These are phyloP conservation scores for Gari tellinella DNA, from an alignment of 2,888 invertebrate genomes.

Conservation along the genomic window DNA sequence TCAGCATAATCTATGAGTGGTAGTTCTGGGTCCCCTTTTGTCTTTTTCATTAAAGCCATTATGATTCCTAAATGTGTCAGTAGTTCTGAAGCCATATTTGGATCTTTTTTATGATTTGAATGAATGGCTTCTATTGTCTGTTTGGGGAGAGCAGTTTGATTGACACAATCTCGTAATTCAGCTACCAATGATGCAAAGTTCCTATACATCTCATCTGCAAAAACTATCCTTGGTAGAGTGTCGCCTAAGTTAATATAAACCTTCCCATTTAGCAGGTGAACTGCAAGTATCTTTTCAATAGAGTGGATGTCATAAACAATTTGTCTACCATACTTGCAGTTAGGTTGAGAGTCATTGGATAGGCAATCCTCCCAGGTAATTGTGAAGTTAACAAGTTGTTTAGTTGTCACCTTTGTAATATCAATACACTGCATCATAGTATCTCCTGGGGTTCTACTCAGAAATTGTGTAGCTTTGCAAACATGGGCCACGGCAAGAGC, in stretches of 20 bases:
- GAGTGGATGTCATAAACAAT: constrained; percentile 53
- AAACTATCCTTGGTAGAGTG: constrained; percentile 46
- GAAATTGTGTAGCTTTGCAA: constrained; percentile 33
- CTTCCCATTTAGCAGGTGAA: constrained; percentile 43
- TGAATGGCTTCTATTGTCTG: constrained; percentile 40
- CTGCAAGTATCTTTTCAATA: constrained; percentile 55
- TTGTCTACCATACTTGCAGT: constrained; percentile 42
- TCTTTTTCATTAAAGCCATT: constrained; percentile 58
- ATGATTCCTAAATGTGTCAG: constrained; percentile 59
- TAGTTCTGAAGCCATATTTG: constrained; percentile 40
- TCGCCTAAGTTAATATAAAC: constrained; percentile 22
- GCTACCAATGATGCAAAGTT: constrained; percentile 45
- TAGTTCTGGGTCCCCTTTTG: constrained; percentile 46
- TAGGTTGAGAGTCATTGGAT: constrained; percentile 49
- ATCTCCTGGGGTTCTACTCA: constrained; percentile 13
- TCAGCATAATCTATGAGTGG: constrained; percentile 56
- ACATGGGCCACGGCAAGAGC: constrained; percentile 11
- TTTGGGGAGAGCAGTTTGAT: constrained; percentile 46
- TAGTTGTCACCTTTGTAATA: constrained; percentile 33
- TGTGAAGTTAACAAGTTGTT: background rate
- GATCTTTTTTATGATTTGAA: constrained; percentile 30
- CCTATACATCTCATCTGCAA: constrained; percentile 62
- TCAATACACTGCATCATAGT: constrained; percentile 22
- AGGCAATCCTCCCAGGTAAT: constrained; percentile 35
- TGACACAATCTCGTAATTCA: constrained; percentile 29